Evolutionary conservation across 2,797 vertebrate species (phyloP), one percentile per base, ranked within the genome.

Genomic region (Myotis daubentonii): DNA sequence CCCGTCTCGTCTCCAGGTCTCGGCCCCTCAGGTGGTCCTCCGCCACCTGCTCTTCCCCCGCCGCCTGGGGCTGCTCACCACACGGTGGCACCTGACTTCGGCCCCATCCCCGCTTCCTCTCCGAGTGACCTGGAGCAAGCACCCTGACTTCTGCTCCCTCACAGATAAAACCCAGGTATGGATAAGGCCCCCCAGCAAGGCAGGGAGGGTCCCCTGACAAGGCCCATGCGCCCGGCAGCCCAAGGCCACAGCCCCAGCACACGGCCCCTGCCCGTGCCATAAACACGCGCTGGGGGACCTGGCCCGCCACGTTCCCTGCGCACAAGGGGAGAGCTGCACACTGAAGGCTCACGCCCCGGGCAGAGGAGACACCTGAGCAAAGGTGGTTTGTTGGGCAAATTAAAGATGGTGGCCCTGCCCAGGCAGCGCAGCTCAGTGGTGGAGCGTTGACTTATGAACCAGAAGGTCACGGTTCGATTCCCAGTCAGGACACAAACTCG

Each of bases 1-100:
- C n/a, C 51, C 0, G 0, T 2, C 13, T 33, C 0, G 0, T 2
- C 13, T 33, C 33, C 36, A 6, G 17, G 33, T 8, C 3, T 11
- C 22, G 2, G 47, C 36, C 55, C 72, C 72, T 55, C 25, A 23
- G 0, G 0, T 0, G 7, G 55, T 25, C 60, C 71, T 72, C 72
- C 3, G 4, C 49, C 28, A 4, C 82, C 9, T 16, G 60, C 16
- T 51, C 23, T 3, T 20, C 28, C 47, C 47, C 22, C 9, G 4
- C 19, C 49, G 13, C 25, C 16, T 3, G 10, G 0, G 0, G 36
- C 81, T 2, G 17, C 33, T 47, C 25, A 19, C 71, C 17, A 4
- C 70, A 1, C 0, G 3, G 68, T 66, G 65, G 80, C 62, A 55
- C 8, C 47, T 1, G 0, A 19, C 9, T 3, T 23, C 3, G 4